phyloP scores from a whole-genome alignment of 1,140 invertebrate genomes.

The Papilio polyxenes region DNA sequence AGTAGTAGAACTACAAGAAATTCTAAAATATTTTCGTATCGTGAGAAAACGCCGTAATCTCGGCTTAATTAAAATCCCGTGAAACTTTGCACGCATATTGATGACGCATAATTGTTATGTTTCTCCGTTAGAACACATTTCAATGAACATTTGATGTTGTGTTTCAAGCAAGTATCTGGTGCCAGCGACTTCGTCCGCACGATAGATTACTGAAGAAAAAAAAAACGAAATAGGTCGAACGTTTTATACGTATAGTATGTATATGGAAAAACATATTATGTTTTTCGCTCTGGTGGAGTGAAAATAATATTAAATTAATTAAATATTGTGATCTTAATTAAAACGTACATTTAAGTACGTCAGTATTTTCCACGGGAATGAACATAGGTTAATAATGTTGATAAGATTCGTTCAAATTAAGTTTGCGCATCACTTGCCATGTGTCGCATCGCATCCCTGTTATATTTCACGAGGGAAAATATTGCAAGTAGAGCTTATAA shows the following conservation, averaged over 20 bases:
- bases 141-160: background rate
- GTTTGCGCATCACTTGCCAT: background rate
- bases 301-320: constrained; percentile 10
- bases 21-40: constrained; percentile 23
- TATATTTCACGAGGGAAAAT: background rate
- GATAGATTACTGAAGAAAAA: no score
- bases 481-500: background rate
- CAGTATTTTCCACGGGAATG: constrained; percentile 6
- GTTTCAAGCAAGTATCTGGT: background rate
- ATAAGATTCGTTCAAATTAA: constrained; percentile 24
- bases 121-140: background rate
- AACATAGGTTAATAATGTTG: constrained; percentile 13
- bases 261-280: no score
- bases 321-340: constrained; percentile 5
- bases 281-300: background rate
- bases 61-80: constrained; percentile 38
- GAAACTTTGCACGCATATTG: constrained; percentile 32
- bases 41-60: constrained; percentile 32
- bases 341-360: constrained; percentile 19
- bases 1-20: background rate
- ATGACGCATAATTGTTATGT: constrained; percentile 28
- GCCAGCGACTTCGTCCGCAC: background rate
- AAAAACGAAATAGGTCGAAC: background rate
- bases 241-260: background rate
- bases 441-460: no score